Evolutionary conservation across 1,140 invertebrate species (phyloP).

Genomic region (Drosophila asahinai): DNA sequence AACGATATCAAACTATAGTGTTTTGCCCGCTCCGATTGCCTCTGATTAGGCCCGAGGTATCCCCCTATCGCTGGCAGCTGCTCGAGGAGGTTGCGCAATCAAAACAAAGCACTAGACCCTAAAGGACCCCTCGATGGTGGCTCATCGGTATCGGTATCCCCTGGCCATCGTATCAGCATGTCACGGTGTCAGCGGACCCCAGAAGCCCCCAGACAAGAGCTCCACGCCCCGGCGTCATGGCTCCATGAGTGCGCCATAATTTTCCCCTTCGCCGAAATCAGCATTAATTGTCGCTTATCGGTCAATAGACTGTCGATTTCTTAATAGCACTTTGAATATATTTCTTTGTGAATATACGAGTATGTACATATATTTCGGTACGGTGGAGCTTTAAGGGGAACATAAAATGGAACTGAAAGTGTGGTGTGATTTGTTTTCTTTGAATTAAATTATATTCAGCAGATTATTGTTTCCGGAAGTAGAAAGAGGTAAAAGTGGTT

Average conservation of each 20-base stretch:
- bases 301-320: conserved; percentile 44
- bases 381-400: background rate
- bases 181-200: conserved; percentile 12
- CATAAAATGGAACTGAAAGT: background rate
- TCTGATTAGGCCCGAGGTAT: conserved; percentile 54
- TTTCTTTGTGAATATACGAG: conserved; percentile 2
- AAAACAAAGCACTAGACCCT: conserved; percentile 38
- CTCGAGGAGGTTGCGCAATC: conserved; percentile 35
- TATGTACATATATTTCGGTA: background rate
- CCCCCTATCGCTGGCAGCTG: conserved; percentile 23
- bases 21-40: conserved; percentile 49
- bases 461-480: too few relatives aligned
- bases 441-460: background rate
- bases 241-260: conserved; percentile 23
- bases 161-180: background rate
- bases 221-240: conserved; percentile 45
- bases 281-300: conserved; percentile 37
- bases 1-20: conserved; percentile 19
- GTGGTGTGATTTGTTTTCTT: background rate
- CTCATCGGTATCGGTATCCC: background rate
- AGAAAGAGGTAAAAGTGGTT: too few relatives aligned
- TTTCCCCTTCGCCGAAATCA: conserved; percentile 38
- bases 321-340: conserved; percentile 21
- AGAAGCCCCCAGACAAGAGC: conserved; percentile 15
- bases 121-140: conserved; percentile 6